Conservation (phyloP, 2,888 invertebrate genomes). For the Stenoptilia bipunctidactyla region DNA sequence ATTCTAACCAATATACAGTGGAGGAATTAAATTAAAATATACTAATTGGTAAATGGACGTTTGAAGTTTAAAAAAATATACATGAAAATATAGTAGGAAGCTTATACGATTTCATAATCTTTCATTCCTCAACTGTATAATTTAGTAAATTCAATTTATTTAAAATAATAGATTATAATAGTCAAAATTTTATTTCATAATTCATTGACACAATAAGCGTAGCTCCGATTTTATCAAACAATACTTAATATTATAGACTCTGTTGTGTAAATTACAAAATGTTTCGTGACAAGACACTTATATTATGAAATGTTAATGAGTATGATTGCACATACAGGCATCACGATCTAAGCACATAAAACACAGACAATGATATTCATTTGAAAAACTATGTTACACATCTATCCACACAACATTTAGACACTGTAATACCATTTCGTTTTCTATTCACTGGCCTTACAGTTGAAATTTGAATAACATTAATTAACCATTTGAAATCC, state of each 20-base stretch:
- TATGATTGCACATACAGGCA: constrained; percentile 27
- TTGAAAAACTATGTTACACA: not conserved
- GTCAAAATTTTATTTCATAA: constrained; percentile 22
- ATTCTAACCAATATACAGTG: constrained; percentile 51
- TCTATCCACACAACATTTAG: too few relatives aligned
- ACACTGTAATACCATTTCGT: not conserved
- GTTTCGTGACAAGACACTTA: not conserved
- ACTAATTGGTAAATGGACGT: constrained; percentile 59
- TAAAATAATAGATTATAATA: not conserved
- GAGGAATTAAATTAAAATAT: constrained; percentile 41
- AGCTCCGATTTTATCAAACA: constrained; percentile 21
- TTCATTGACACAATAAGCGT: constrained; percentile 46
- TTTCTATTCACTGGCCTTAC: not conserved
- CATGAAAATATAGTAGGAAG: constrained; percentile 9
- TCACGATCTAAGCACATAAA: constrained; percentile 16
- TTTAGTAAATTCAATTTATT: constrained; percentile 11
- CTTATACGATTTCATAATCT: too few relatives aligned
- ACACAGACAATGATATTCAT: not conserved
- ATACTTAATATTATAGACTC: constrained; percentile 1
- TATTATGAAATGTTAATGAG: not conserved
- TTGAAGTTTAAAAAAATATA: constrained; percentile 28
- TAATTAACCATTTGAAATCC: not conserved
- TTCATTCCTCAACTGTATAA: constrained; percentile 49
- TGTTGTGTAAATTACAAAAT: not conserved
- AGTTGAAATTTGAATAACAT: not conserved